Conservation (phyloP, 2,888 invertebrate genomes). For the Dorcus parallelipipedus region DNA sequence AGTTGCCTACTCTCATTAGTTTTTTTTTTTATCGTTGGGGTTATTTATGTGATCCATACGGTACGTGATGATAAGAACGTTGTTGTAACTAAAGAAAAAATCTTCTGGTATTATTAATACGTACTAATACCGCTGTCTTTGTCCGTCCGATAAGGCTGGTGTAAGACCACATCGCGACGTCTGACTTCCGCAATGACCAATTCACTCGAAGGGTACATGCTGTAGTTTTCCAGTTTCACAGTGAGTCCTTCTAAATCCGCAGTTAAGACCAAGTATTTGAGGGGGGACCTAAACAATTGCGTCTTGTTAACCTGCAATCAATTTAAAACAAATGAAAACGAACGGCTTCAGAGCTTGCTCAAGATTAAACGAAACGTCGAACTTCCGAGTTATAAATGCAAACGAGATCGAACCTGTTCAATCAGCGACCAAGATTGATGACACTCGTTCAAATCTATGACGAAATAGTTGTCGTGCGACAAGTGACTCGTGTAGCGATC, state of each 20-base stretch:
- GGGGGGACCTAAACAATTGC: neutral
- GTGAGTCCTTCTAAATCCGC: neutral
- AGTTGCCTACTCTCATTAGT: too few species aligned
- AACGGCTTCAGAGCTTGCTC: too few species aligned
- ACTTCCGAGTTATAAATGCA: neutral
- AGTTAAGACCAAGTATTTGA: conserved; percentile 9
- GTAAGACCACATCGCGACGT: neutral
- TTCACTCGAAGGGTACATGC: conserved; percentile 15
- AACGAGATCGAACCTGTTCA: neutral
- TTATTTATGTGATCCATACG: too few species aligned
- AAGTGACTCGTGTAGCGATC: too few species aligned
- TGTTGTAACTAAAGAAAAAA: neutral
- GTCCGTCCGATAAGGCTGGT: conserved; percentile 13
- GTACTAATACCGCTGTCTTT: conserved; percentile 5
- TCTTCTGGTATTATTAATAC: neutral
- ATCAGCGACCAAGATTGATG: conserved; percentile 5
- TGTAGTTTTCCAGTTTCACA: conserved; percentile 1
- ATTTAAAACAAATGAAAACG: too few species aligned
- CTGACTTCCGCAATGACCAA: conserved; percentile 6
- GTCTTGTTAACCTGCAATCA: conserved; percentile 3
- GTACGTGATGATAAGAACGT: too few species aligned
- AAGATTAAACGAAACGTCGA: neutral
- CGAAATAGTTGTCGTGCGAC: conserved; percentile 8
- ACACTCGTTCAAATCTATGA: conserved; percentile 10
- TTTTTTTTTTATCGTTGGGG: too few species aligned